A percentile compares a stretch with the other conserved stretches of the same genome.
These are phyloP conservation scores for Macquaria australasica DNA, from an alignment of 2,113 vertebrate species.

Conservation along the genomic window DNA sequence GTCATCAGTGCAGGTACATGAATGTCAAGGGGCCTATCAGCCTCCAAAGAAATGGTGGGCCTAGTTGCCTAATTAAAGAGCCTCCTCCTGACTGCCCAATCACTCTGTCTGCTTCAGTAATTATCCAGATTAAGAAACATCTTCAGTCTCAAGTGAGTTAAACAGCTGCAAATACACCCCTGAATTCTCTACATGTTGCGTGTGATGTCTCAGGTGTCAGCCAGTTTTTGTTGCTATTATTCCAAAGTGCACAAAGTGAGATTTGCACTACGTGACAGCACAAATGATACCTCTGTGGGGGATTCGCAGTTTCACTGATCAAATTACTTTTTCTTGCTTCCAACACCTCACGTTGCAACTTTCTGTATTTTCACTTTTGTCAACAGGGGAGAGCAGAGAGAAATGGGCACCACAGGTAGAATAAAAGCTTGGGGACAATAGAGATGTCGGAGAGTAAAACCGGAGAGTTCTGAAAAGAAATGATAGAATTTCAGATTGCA, in stretches of 20 bases:
- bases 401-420: constrained; percentile 16
- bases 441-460: constrained; percentile 21
- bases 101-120: constrained; percentile 36
- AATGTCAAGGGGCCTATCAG: constrained; percentile 67
- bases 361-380: background rate
- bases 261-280: background rate
- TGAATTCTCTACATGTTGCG: background rate
- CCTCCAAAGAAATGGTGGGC: constrained; percentile 19
- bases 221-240: background rate
- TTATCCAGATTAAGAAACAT: constrained; percentile 55
- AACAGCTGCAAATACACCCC: constrained; percentile 27
- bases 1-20: constrained; percentile 41
- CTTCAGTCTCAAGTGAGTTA: constrained; percentile 40
- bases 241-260: background rate
- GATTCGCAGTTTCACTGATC: constrained; percentile 12
- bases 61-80: constrained; percentile 38
- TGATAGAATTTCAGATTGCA: constrained; percentile 9
- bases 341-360: constrained; percentile 20
- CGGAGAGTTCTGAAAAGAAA: background rate
- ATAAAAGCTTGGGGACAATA: constrained; percentile 26
- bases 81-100: constrained; percentile 39
- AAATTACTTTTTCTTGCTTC: constrained; percentile 27
- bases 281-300: background rate
- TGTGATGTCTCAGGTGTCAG: constrained; percentile 28
- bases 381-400: background rate